Evolutionary conservation across 2,888 invertebrate genomes (phyloP), one percentile per base, ranked within the genome.

Genomic region (Pomacea canaliculata): DNA sequence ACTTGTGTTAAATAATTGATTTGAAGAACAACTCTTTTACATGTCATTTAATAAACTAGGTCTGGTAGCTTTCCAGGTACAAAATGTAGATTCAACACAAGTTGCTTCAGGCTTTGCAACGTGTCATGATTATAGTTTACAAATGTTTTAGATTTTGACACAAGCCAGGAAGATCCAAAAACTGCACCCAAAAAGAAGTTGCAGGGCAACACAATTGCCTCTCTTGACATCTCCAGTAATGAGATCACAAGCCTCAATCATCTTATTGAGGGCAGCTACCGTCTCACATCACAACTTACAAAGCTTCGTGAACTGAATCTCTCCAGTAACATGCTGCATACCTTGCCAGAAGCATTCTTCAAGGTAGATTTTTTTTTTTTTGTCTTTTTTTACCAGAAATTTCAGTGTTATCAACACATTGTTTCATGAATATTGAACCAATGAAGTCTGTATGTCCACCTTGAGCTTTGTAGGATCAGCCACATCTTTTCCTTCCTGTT

Each of bases 171-270:
- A 62, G 75, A 77, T 10, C 19, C 7, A 12, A 76, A 69, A 49
- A 18, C 7, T 10, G 27, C 19, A 8, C 27, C 56, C 0, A 49
- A 16, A 27, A 78, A 37, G 37, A 37, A 48, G n/a, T 49, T 37
- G 7, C 70, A 63, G 1, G 74, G 76, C 7, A 77, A 77, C 59
- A 48, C 65, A 4, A 76, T 82, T 46, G 76, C 77, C 62, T 78
- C 69, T 73, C 75, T 87, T 59, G 87, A 88, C 70, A 74, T 87
- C 12, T 88, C 88, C 8, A 78, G 81, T 72, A 88, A 88, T 78
- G 76, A 76, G 19, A 84, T 87, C n/a, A 37, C 59, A 4, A 72
- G 77, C 19, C 72, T 88, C 19, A 63, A 70, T 60, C 71, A 79
- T 12, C 77, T 88, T 62, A 75, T 81, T 37, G 78, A 75, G 1